Conservation (phyloP, 1,140 invertebrate species). For the Antheraea mylitta region DNA sequence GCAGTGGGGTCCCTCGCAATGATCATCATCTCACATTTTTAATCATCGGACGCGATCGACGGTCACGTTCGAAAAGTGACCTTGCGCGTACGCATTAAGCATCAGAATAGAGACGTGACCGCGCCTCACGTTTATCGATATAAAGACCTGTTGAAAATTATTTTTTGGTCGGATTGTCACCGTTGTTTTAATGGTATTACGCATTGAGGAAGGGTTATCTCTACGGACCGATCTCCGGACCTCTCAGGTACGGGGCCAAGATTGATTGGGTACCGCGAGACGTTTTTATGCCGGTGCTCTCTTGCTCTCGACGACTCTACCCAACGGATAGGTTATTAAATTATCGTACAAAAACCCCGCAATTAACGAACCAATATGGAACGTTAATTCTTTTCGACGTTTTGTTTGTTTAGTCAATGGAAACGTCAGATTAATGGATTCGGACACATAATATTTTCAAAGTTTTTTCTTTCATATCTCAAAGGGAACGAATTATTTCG, state of each 20-base stretch:
- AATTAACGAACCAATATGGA: constrained; percentile 45
- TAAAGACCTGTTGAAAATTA: constrained; percentile 69
- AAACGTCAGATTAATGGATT: constrained; percentile 31
- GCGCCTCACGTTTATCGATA: constrained; percentile 24
- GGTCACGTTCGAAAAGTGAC: constrained; percentile 38
- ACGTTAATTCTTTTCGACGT: constrained; percentile 27
- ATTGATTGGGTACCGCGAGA: constrained; percentile 69
- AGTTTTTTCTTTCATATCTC: neutral
- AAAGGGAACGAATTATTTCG: neutral
- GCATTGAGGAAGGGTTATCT: constrained; percentile 76
- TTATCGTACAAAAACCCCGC: constrained; percentile 55
- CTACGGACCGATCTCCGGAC: constrained; percentile 60
- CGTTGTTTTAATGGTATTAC: constrained; percentile 78
- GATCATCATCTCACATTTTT: constrained; percentile 77
- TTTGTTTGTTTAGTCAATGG: constrained; percentile 26
- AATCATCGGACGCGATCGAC: constrained; percentile 63
- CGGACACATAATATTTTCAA: constrained; percentile 14
- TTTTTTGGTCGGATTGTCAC: constrained; percentile 76
- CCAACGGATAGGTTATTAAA: constrained; percentile 66
- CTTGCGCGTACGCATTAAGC: constrained; percentile 27
- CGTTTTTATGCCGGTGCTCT: constrained; percentile 67
- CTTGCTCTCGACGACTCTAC: constrained; percentile 55
- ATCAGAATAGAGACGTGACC: constrained; percentile 17
- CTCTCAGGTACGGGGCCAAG: constrained; percentile 62
- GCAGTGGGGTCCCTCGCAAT: constrained; percentile 74